Percentiles rank a stretch among this genome's conserved stretches.
These are phyloP conservation scores for Yponomeuta cagnagella DNA, from an alignment of 2,888 invertebrate species.

Conservation along the genomic window DNA sequence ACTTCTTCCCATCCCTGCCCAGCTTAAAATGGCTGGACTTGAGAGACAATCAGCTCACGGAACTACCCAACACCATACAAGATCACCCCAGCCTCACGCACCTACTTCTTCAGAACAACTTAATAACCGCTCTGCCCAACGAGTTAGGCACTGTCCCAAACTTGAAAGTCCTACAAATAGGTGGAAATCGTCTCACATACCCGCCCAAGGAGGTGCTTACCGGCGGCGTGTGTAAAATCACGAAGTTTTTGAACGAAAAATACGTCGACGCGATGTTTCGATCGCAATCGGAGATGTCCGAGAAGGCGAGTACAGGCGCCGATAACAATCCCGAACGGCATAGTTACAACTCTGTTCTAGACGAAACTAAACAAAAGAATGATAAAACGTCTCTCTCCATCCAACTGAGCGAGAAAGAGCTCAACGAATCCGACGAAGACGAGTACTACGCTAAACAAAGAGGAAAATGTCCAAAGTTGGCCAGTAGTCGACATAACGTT, in stretches of 20 bases:
- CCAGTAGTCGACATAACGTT: slow-evolving; percentile 49
- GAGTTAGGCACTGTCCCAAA: slow-evolving; percentile 77
- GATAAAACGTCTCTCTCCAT: slow-evolving; percentile 37
- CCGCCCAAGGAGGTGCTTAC: slow-evolving; percentile 73
- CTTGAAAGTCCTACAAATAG: slow-evolving; percentile 77
- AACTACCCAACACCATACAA: slow-evolving; percentile 74
- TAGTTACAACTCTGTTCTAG: slow-evolving; percentile 60
- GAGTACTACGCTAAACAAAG: slow-evolving; percentile 41
- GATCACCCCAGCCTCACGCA: slow-evolving; percentile 77
- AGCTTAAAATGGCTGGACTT: slow-evolving; percentile 79
- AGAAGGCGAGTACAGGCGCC: slow-evolving; percentile 24
- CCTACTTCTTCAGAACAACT: slow-evolving; percentile 78
- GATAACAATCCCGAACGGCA: slow-evolving; percentile 34
- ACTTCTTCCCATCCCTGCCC: slow-evolving; percentile 74
- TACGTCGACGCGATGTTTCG: slow-evolving; percentile 39
- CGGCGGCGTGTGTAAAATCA: slow-evolving; percentile 58
- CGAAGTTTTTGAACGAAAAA: slow-evolving; percentile 53
- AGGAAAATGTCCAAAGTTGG: slow-evolving; percentile 56
- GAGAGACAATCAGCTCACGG: slow-evolving; percentile 74
- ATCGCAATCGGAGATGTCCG: slow-evolving; percentile 46
- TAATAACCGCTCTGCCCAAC: slow-evolving; percentile 73
- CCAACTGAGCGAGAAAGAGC: slow-evolving; percentile 50
- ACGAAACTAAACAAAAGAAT: slow-evolving; percentile 31
- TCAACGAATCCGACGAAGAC: slow-evolving; percentile 35
- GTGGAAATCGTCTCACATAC: slow-evolving; percentile 77